Percentiles rank a stretch among this genome's conserved stretches.
These are phyloP conservation scores for Margaritifera margaritifera DNA, from an alignment of 2,888 invertebrate species.

Conservation along the genomic window DNA sequence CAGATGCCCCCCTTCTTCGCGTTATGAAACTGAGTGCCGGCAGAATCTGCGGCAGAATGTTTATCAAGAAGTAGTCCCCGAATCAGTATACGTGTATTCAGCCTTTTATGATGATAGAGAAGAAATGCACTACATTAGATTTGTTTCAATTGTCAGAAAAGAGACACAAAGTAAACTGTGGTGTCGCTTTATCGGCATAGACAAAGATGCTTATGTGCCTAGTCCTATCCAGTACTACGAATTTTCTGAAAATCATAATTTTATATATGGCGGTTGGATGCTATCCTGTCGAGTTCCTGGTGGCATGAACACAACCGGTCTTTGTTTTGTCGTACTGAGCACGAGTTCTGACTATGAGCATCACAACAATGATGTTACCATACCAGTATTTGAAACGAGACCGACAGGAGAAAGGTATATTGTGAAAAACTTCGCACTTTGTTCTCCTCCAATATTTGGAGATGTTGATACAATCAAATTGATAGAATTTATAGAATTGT, in stretches of 20 bases:
- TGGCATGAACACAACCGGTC: neutral
- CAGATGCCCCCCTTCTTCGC: too few relatives aligned
- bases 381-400: too few relatives aligned
- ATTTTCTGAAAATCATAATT: slow-evolving; percentile 60
- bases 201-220: neutral
- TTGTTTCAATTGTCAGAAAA: slow-evolving; percentile 1
- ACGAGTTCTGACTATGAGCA: too few relatives aligned
- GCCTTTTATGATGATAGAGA: slow-evolving; percentile 54
- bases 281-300: slow-evolving; percentile 51
- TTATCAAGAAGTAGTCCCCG: slow-evolving; percentile 6
- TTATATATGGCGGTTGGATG: slow-evolving; percentile 54
- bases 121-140: slow-evolving; percentile 20
- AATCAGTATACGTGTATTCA: slow-evolving; percentile 39
- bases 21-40: too few relatives aligned
- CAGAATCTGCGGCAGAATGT: too few relatives aligned
- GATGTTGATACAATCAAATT: slow-evolving; percentile 41
- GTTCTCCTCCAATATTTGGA: slow-evolving; percentile 65
- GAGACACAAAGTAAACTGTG: slow-evolving; percentile 16
- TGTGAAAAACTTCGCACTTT: slow-evolving; percentile 48
- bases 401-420: too few relatives aligned
- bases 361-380: too few relatives aligned
- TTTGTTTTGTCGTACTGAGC: too few relatives aligned
- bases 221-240: slow-evolving; percentile 31
- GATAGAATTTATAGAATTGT: slow-evolving; percentile 61
- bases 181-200: slow-evolving; percentile 26